Conservation (phyloP, 2,113 vertebrate genomes). For the Saccopteryx bilineata region DNA sequence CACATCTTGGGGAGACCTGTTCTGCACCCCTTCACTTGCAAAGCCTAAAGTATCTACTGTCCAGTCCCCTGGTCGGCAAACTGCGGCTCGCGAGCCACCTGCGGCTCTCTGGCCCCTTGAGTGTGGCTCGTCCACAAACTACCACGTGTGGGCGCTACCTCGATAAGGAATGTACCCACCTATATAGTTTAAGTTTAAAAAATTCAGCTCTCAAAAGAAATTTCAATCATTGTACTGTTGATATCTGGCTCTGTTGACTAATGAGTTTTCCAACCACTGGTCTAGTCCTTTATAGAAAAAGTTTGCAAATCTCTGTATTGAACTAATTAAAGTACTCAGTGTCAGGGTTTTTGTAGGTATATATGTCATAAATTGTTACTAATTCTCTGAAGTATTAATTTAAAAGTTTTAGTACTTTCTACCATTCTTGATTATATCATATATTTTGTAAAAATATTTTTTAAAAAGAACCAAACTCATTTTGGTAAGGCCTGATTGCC, state of each 20-base stretch:
- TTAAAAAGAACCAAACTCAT: background rate
- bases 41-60: background rate
- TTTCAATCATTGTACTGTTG: too few species aligned
- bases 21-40: background rate
- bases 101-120: too few species aligned
- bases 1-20: background rate
- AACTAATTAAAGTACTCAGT: background rate
- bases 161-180: too few species aligned
- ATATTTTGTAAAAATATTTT: constrained; percentile 2
- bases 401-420: background rate
- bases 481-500: background rate
- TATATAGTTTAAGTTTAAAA: too few species aligned
- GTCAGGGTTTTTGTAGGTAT: background rate
- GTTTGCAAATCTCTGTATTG: background rate
- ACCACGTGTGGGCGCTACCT: too few species aligned
- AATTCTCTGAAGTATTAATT: constrained; percentile 38
- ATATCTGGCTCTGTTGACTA: too few species aligned
- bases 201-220: too few species aligned
- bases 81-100: too few species aligned
- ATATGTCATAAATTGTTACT: background rate
- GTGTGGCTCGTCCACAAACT: too few species aligned
- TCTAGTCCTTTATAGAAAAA: background rate
- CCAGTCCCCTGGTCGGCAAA: background rate
- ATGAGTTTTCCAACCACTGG: too few species aligned
- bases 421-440: background rate